These are phyloP conservation scores for Ceratoteleas bidentatus DNA, from an alignment of 1,140 invertebrate genomes.

Conservation along the genomic window DNA sequence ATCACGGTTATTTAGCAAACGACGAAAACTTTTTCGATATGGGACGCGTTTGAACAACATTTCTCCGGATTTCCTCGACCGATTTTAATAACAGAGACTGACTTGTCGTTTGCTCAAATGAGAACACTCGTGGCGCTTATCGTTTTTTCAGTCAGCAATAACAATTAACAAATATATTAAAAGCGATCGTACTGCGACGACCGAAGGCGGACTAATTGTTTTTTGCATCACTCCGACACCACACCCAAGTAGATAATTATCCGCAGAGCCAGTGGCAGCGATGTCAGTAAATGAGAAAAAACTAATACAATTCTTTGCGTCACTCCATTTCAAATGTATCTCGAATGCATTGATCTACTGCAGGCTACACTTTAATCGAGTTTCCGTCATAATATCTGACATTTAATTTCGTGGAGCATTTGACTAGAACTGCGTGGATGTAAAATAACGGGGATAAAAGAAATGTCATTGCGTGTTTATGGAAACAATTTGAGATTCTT, in stretches of 20 bases:
- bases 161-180: neutral
- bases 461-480: constrained; percentile 36
- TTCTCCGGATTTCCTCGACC: neutral
- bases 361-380: constrained; percentile 43
- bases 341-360: constrained; percentile 36
- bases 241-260: neutral
- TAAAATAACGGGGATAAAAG: constrained; percentile 32
- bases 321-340: constrained; percentile 28
- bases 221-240: neutral
- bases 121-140: neutral
- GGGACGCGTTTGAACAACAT: neutral
- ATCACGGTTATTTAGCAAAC: constrained; percentile 4
- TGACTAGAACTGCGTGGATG: constrained; percentile 47
- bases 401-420: constrained; percentile 51
- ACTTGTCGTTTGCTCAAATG: neutral
- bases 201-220: no score
- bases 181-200: neutral
- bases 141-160: neutral
- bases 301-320: constrained; percentile 1
- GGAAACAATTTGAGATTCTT: constrained; percentile 44
- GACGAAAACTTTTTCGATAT: neutral
- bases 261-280: neutral
- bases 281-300: neutral
- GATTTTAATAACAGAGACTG: neutral
- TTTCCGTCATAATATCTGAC: constrained; percentile 52